A percentile compares a stretch with the other conserved stretches of the same genome.
phyloP scores from a whole-genome alignment of 2,113 vertebrate species.

The Platycercus adscitus region DNA sequence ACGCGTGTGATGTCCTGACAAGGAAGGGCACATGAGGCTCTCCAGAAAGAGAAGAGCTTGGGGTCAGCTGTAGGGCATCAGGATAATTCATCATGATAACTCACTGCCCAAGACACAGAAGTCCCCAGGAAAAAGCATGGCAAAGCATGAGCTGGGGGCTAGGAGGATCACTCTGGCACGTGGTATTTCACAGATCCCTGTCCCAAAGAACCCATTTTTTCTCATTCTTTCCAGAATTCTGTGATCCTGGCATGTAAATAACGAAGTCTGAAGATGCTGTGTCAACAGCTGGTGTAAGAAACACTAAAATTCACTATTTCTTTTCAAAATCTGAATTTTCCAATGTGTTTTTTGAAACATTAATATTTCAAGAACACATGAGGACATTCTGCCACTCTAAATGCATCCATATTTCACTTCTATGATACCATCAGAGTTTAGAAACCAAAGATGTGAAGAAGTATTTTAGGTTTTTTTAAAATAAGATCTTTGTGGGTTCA shows the following conservation, averaged over 20 bases:
- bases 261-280: background rate
- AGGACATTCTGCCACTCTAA: background rate
- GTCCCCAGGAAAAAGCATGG: background rate
- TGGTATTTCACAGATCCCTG: background rate
- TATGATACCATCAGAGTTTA: background rate
- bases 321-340: background rate
- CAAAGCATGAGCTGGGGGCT: background rate
- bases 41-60: background rate
- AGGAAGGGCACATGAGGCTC: background rate
- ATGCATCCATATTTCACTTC: background rate
- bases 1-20: background rate
- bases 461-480: background rate
- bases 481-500: background rate
- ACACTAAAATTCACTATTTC: background rate
- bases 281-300: background rate
- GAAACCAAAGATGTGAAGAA: conserved; percentile 7
- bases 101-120: background rate
- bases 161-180: background rate
- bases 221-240: background rate
- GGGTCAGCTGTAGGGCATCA: background rate
- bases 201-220: background rate
- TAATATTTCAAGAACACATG: background rate
- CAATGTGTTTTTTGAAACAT: background rate
- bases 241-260: background rate
- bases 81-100: background rate